A percentile compares a stretch with the other conserved stretches of the same genome.
Conservation (phyloP, 2,797 vertebrate genomes). For the Amazona finschi region DNA sequence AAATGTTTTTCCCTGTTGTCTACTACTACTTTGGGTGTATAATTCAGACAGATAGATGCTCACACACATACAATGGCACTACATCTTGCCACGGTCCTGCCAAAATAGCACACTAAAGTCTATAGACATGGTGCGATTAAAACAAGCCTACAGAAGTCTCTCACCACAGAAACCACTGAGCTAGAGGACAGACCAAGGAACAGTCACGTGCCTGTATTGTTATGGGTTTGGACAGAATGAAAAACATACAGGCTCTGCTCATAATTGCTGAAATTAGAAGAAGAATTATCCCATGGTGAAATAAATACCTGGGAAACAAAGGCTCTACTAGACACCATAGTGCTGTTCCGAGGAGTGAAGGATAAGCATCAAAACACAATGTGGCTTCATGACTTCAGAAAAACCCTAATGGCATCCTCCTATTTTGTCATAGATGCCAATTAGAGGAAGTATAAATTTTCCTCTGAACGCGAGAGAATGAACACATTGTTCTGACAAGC, state of each 20-base stretch:
- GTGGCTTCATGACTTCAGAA: constrained; percentile 8
- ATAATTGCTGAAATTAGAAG: not conserved
- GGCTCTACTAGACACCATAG: not conserved
- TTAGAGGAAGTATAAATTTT: constrained; percentile 12
- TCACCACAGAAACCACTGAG: not conserved
- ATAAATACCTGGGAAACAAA: constrained; percentile 15
- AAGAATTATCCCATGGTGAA: not conserved
- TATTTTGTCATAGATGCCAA: constrained; percentile 11
- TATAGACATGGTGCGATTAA: not conserved
- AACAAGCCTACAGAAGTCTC: not conserved
- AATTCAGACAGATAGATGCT: not conserved
- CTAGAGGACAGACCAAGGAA: not conserved
- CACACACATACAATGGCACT: not conserved
- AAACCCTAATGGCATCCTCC: constrained; percentile 14
- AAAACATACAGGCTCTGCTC: not conserved
- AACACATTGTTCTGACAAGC: constrained; percentile 21
- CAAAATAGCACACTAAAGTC: not conserved
- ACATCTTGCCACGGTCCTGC: not conserved
- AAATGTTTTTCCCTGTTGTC: not conserved
- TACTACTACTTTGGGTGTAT: not conserved
- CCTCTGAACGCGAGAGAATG: constrained; percentile 5
- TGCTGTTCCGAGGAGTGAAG: not conserved
- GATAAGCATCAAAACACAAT: constrained; percentile 26
- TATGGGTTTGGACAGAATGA: not conserved
- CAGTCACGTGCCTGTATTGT: not conserved